Percentiles rank a stretch among this genome's conserved stretches.
phyloP scores from a whole-genome alignment of 1,140 invertebrate species.

The Pseudomyrmex pallidus region DNA sequence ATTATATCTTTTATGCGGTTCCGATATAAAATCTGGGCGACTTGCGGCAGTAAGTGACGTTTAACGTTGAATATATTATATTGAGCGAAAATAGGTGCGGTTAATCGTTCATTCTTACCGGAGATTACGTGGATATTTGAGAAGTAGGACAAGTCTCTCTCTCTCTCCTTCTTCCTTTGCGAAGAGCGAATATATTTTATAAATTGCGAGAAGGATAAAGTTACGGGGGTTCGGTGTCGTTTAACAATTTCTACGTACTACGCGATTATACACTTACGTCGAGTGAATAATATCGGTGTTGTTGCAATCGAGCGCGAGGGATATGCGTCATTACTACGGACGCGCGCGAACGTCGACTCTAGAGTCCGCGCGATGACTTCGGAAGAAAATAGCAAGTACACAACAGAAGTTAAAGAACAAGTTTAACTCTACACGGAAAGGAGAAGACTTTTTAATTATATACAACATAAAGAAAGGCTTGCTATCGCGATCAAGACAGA shows the following conservation, averaged over 20 bases:
- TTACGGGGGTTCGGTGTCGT: neutral
- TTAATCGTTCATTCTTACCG: neutral
- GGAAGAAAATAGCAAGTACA: neutral
- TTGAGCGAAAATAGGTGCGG: neutral
- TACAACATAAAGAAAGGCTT: too few relatives aligned
- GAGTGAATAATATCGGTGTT: too few relatives aligned
- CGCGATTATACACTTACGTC: neutral
- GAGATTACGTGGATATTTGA: conserved; percentile 3
- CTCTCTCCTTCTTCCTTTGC: neutral
- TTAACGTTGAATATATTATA: conserved; percentile 1
- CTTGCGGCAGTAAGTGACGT: neutral
- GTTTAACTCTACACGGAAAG: too few relatives aligned
- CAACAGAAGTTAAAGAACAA: too few relatives aligned
- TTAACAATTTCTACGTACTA: neutral
- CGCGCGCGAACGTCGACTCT: neutral
- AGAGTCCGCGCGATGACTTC: neutral
- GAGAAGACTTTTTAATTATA: neutral
- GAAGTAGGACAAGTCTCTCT: neutral
- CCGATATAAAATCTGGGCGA: neutral
- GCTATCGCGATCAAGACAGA: too few relatives aligned
- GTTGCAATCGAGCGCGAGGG: neutral
- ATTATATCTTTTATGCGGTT: neutral
- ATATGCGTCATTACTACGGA: neutral
- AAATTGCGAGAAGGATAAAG: neutral
- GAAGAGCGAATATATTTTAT: neutral